Percentiles rank a stretch among this genome's conserved stretches.
Evolutionary conservation across 2,113 vertebrate species (phyloP).

Genomic region (Lagopus muta): DNA sequence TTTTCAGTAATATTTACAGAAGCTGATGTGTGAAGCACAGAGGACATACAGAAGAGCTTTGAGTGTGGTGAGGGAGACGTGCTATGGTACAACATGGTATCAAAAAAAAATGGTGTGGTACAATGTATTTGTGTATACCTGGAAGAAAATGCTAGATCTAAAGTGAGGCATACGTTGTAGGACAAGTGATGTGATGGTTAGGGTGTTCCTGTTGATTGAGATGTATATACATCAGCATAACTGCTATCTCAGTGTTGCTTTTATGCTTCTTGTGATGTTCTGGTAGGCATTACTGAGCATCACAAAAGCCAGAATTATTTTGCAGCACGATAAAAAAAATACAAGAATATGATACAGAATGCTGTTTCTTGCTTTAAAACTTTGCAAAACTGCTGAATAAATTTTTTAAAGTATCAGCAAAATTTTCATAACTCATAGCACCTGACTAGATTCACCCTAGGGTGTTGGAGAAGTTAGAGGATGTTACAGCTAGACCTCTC

Average conservation of each 20-base stretch:
- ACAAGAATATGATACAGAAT: neutral
- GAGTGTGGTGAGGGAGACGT: neutral
- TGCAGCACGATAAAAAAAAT: neutral
- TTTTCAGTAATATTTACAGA: neutral
- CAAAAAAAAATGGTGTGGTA: neutral
- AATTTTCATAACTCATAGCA: too few species aligned
- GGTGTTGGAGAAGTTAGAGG: too few species aligned
- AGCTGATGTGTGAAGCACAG: neutral
- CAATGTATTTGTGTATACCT: neutral
- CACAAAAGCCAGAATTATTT: neutral
- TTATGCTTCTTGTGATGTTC: neutral
- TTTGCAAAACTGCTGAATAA: neutral
- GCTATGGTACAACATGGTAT: too few species aligned
- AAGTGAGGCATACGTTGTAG: neutral
- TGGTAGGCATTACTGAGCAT: neutral
- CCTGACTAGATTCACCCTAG: too few species aligned
- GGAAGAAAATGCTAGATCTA: neutral
- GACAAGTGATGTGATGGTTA: neutral
- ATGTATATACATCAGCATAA: neutral
- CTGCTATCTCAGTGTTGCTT: neutral
- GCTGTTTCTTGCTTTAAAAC: neutral
- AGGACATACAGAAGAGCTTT: neutral
- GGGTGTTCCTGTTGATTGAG: neutral
- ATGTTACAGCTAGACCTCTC: too few species aligned
- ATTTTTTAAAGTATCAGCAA: neutral